Evolutionary conservation across 2,113 vertebrate genomes (phyloP).

Genomic region (Tichodroma muraria): DNA sequence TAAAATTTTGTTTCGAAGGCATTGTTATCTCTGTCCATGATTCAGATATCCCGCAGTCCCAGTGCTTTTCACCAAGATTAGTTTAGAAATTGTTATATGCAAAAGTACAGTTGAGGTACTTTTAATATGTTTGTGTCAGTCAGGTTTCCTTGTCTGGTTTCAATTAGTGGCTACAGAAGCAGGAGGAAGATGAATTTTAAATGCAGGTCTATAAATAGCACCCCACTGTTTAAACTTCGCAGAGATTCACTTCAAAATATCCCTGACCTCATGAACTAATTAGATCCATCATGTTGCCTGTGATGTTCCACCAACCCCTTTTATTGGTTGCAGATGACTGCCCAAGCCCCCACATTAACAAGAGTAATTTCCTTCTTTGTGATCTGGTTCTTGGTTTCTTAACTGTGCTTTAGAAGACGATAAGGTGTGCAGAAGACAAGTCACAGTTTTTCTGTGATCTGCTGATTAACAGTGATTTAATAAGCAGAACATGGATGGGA

Average conservation of each 20-base stretch:
- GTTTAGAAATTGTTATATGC: neutral
- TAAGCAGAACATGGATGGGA: neutral
- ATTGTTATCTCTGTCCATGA: accelerated
- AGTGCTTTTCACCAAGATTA: neutral
- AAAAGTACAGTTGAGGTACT: neutral
- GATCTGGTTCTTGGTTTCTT: neutral
- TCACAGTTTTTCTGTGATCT: neutral
- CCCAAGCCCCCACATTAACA: neutral
- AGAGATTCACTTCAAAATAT: neutral
- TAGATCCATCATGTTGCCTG: neutral
- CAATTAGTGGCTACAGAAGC: neutral
- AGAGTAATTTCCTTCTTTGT: neutral
- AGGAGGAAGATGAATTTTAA: neutral
- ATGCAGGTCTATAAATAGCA: neutral
- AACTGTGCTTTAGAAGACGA: neutral
- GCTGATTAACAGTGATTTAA: neutral
- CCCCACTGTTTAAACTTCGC: accelerated
- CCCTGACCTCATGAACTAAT: neutral
- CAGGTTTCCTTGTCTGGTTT: neutral
- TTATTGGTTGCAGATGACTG: neutral
- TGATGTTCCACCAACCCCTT: neutral
- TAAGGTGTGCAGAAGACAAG: neutral
- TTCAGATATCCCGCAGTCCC: neutral
- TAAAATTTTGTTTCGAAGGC: neutral
- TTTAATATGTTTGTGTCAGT: neutral